Conservation (phyloP, 2,888 invertebrate genomes). For the Pherbina coryleti region DNA sequence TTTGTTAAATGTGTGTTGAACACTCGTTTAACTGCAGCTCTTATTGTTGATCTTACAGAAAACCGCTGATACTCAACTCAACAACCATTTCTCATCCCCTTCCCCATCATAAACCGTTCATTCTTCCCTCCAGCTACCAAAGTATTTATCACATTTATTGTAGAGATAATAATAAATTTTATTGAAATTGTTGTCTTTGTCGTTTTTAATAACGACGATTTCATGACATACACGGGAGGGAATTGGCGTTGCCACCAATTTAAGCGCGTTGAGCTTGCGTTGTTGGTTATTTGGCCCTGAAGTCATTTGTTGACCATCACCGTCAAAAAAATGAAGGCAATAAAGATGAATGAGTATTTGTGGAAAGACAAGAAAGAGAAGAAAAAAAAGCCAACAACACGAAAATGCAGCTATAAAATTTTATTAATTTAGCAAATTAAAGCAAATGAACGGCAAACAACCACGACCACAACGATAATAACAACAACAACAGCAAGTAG, state of each 20-base stretch:
- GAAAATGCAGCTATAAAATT: not conserved
- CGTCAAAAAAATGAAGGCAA: not conserved
- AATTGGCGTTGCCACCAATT: not conserved
- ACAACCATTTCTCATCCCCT: too few relatives aligned
- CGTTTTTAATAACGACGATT: not conserved
- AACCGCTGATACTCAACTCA: too few relatives aligned
- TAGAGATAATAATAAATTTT: not conserved
- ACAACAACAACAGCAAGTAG: not conserved
- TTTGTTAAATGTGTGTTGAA: too few relatives aligned
- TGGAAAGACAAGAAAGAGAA: not conserved
- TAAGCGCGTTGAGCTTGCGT: not conserved
- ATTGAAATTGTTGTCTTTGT: not conserved
- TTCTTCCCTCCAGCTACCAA: not conserved
- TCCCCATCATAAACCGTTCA: too few relatives aligned
- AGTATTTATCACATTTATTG: too few relatives aligned
- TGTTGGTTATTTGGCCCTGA: not conserved
- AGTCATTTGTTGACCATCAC: not conserved
- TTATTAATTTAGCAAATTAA: constrained; percentile 11
- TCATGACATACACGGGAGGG: not conserved
- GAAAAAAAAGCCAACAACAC: not conserved
- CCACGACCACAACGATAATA: not conserved
- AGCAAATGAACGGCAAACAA: not conserved
- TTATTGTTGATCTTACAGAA: too few relatives aligned
- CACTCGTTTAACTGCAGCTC: too few relatives aligned
- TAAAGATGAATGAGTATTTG: not conserved